Conservation (phyloP, 2,113 vertebrate genomes). For the Gnathonemus echidnorhynchus region DNA sequence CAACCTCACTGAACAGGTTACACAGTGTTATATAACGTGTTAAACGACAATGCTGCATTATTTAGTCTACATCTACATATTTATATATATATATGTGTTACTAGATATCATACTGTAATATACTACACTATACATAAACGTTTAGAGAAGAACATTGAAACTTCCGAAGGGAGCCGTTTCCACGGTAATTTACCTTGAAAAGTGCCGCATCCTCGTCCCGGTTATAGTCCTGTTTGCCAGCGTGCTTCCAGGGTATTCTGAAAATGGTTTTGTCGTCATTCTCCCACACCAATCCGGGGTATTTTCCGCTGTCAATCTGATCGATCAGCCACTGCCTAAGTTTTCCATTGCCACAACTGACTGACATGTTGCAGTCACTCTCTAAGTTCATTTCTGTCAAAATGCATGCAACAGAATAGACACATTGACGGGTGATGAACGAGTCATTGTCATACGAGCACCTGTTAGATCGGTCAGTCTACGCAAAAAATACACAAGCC, state of each 20-base stretch:
- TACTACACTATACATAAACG: neutral
- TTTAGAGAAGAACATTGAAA: neutral
- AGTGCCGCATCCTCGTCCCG: constrained; percentile 93
- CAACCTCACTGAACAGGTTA: neutral
- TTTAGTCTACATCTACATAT: neutral
- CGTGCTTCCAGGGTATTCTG: constrained; percentile 96
- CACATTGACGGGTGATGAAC: constrained; percentile 7
- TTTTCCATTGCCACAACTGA: constrained; percentile 91
- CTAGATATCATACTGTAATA: neutral
- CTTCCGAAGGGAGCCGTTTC: neutral
- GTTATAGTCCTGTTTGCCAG: constrained; percentile 97
- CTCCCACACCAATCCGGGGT: constrained; percentile 91
- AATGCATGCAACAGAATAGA: constrained; percentile 29
- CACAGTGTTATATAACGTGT: neutral
- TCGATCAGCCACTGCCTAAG: constrained; percentile 97
- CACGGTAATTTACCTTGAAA: constrained; percentile 73
- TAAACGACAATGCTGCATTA: neutral
- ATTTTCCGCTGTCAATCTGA: constrained; percentile 89
- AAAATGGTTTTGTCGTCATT: constrained; percentile 90
- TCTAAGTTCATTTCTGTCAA: constrained; percentile 58
- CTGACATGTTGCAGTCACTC: constrained; percentile 65
- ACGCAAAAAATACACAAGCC: neutral
- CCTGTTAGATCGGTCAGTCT: neutral
- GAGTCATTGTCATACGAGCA: neutral
- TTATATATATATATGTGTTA: neutral